Conservation (phyloP, 2,797 vertebrate genomes). For the Bufotes viridis region DNA sequence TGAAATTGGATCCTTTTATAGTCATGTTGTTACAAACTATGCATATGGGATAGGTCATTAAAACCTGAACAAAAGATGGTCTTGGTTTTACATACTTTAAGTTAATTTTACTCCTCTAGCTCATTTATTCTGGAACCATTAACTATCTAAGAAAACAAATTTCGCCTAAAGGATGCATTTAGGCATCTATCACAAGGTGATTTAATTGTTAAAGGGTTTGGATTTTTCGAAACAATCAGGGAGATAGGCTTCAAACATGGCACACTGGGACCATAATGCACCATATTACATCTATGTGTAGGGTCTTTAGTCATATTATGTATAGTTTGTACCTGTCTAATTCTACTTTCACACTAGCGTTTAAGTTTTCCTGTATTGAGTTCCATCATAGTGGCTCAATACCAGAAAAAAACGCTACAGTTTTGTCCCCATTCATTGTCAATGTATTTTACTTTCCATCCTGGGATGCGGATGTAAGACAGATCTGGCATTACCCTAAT, state of each 20-base stretch:
- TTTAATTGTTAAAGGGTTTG: neutral
- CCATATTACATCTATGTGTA: neutral
- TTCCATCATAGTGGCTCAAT: no score
- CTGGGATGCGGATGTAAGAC: no score
- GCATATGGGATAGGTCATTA: slow-evolving; percentile 26
- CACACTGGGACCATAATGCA: neutral
- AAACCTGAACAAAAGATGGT: slow-evolving; percentile 13
- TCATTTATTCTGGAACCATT: slow-evolving; percentile 18
- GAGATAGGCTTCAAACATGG: neutral
- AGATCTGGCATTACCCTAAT: no score
- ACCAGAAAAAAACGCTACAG: no score
- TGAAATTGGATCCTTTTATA: slow-evolving; percentile 63
- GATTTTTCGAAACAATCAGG: neutral
- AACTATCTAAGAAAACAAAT: slow-evolving; percentile 1
- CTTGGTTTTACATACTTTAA: slow-evolving; percentile 45
- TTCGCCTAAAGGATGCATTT: slow-evolving; percentile 13
- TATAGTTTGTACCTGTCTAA: no score
- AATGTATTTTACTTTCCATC: no score
- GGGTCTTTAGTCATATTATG: neutral
- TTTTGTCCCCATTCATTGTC: no score
- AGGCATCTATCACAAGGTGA: neutral
- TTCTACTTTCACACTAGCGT: no score
- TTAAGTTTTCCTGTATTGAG: no score
- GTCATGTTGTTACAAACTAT: slow-evolving; percentile 63
- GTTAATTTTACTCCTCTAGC: slow-evolving; percentile 14